A percentile compares a stretch with the other conserved stretches of the same genome.
Evolutionary conservation across 2,113 vertebrate species (phyloP).

Genomic region (Ceyx cyanopectus): DNA sequence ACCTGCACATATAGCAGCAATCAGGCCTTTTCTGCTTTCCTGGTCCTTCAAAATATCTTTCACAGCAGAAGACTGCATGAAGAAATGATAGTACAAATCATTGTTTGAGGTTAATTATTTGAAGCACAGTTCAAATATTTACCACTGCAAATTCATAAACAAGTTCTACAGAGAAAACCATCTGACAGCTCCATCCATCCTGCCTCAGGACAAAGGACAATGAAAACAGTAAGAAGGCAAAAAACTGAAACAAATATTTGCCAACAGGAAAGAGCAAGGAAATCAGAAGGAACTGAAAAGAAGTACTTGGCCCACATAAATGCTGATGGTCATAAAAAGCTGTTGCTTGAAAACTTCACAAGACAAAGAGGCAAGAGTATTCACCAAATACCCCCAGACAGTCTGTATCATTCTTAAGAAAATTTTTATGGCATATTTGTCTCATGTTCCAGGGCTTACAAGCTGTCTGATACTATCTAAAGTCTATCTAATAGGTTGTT

Average conservation of each 20-base stretch:
- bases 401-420: neutral
- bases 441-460: neutral
- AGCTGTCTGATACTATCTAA: neutral
- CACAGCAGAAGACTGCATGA: constrained; percentile 87
- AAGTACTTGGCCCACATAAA: neutral
- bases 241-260: neutral
- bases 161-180: neutral
- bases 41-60: constrained; percentile 93
- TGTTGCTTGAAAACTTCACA: neutral
- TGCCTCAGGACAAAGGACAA: neutral
- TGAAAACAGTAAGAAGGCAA: neutral
- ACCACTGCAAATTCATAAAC: neutral
- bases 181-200: neutral
- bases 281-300: neutral
- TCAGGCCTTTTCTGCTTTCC: constrained; percentile 91
- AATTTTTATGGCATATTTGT: neutral
- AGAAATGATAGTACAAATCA: neutral
- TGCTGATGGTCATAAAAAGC: neutral
- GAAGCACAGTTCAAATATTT: neutral
- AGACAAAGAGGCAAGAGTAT: neutral
- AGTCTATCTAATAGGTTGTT: neutral
- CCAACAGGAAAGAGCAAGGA: neutral
- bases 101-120: neutral
- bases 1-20: constrained; percentile 99
- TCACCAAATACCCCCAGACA: neutral